Percentiles rank a stretch among this genome's conserved stretches.
Evolutionary conservation across 1,140 invertebrate genomes (phyloP).

Genomic region (Drosophila equinoxialis): DNA sequence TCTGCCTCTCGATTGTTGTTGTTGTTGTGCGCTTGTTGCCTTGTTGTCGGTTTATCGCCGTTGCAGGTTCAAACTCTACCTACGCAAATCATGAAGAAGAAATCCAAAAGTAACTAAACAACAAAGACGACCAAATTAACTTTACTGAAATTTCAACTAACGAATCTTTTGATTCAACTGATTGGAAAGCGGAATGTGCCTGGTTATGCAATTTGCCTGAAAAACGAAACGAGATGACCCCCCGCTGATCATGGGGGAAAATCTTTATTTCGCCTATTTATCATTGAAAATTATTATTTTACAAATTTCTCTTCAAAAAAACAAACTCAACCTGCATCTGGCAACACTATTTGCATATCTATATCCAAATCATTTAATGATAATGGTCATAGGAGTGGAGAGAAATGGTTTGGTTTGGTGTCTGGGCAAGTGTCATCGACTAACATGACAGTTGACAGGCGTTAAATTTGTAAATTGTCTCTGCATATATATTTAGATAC

Average conservation of each 20-base stretch:
- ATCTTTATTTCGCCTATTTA: constrained; percentile 8
- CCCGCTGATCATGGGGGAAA: neutral
- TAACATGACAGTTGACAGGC: constrained; percentile 48
- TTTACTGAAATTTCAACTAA: constrained; percentile 6
- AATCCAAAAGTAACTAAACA: constrained; percentile 3
- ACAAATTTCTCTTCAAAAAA: constrained; percentile 8
- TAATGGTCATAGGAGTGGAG: constrained; percentile 25
- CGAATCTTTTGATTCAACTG: constrained; percentile 13
- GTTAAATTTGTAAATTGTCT: constrained; percentile 32
- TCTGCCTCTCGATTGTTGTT: neutral
- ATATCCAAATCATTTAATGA: constrained; percentile 41
- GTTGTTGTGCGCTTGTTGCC: neutral
- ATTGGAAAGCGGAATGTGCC: neutral
- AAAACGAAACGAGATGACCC: neutral
- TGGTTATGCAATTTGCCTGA: constrained; percentile 8
- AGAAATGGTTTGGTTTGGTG: constrained; percentile 18
- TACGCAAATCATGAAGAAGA: constrained; percentile 5
- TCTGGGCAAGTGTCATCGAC: constrained; percentile 33
- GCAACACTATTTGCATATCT: constrained; percentile 6
- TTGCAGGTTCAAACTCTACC: constrained; percentile 14
- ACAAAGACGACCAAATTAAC: neutral
- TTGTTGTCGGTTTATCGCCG: constrained; percentile 18
- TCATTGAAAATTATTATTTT: constrained; percentile 11
- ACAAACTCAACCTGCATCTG: constrained; percentile 10
- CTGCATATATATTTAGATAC: constrained; percentile 15